A percentile compares a stretch with the other conserved stretches of the same genome.
Evolutionary conservation across 2,113 vertebrate genomes (phyloP).

Genomic region (Pogona vitticeps): DNA sequence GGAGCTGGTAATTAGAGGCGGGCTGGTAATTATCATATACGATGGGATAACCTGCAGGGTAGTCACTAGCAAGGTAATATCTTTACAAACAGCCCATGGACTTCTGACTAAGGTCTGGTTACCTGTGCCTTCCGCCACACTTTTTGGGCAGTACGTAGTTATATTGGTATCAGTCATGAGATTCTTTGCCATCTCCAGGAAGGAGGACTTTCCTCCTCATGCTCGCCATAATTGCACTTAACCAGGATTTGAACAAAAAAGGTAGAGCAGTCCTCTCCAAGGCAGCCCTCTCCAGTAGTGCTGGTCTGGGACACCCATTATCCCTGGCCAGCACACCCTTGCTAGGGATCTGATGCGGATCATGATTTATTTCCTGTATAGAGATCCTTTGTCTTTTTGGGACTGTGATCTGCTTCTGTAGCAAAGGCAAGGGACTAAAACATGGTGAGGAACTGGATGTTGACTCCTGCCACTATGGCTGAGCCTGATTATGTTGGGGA

Average conservation of each 20-base stretch:
- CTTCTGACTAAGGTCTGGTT: background rate
- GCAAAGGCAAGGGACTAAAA: background rate
- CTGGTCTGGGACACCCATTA: background rate
- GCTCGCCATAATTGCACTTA: background rate
- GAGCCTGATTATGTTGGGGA: no score
- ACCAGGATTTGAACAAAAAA: background rate
- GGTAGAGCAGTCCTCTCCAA: background rate
- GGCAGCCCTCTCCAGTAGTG: background rate
- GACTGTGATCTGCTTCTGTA: background rate
- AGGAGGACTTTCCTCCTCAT: background rate
- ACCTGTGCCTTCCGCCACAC: background rate
- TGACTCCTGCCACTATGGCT: background rate
- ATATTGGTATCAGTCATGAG: background rate
- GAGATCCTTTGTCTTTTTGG: background rate
- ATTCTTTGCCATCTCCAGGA: background rate
- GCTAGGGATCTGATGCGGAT: background rate
- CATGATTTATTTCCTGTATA: background rate
- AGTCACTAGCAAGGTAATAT: conserved; percentile 70
- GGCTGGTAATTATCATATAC: no score
- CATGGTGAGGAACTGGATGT: background rate
- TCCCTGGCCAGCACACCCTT: background rate
- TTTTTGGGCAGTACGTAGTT: background rate
- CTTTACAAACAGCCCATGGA: background rate
- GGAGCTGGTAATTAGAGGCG: no score
- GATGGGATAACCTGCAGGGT: no score